Conservation (phyloP, 2,113 vertebrate genomes). For the Pycnonotus jocosus region DNA sequence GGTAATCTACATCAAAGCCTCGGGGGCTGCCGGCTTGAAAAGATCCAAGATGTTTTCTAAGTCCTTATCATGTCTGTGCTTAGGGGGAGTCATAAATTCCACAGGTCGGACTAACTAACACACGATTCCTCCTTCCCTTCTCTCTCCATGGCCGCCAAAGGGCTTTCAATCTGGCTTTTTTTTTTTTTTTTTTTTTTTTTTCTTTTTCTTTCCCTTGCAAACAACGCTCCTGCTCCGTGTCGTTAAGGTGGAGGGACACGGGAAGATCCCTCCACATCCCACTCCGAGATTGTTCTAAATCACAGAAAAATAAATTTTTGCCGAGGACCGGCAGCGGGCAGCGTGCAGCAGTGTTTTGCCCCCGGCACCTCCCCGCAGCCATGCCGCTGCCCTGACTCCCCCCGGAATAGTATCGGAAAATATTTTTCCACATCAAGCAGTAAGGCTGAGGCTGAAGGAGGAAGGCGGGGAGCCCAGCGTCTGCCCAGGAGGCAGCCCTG, state of each 20-base stretch:
- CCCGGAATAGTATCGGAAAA: not conserved
- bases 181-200: not conserved
- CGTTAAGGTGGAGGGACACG: not conserved
- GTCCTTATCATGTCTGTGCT: slow-evolving; percentile 77
- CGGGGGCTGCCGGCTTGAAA: slow-evolving; percentile 73
- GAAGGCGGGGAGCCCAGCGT: accelerated
- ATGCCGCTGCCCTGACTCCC: accelerated
- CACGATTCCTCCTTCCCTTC: slow-evolving; percentile 51
- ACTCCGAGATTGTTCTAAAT: not conserved
- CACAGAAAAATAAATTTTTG: not conserved
- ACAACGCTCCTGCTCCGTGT: not conserved
- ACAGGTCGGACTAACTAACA: slow-evolving; percentile 49
- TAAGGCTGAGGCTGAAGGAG: not conserved
- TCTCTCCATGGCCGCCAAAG: slow-evolving; percentile 15
- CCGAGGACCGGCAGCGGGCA: not conserved
- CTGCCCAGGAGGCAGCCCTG: not conserved
- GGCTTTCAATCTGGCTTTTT: not conserved
- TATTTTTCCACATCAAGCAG: not conserved
- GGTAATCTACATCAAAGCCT: slow-evolving; percentile 75
- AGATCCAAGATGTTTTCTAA: slow-evolving; percentile 68
- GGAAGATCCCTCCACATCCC: accelerated
- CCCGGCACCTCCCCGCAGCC: not conserved
- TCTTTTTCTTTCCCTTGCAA: not conserved
- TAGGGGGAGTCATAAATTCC: slow-evolving; percentile 80
- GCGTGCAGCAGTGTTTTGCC: not conserved